Conservation (phyloP, 2,888 invertebrate genomes). For the Meandrusa payeni region DNA sequence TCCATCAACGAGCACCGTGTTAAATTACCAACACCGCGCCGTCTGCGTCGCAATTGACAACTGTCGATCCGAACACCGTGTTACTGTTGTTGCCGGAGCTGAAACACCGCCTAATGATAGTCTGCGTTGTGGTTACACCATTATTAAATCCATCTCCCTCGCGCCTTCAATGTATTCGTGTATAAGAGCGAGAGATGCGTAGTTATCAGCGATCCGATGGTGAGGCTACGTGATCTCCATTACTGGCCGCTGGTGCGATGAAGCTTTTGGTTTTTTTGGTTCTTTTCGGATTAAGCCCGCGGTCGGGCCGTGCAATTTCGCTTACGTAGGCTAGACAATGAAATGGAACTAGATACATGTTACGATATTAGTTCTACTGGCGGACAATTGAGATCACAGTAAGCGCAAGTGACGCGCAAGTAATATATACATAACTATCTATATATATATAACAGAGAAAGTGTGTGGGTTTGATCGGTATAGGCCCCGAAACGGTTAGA, state of each 20-base stretch:
- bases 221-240: constrained; percentile 74
- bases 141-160: constrained; percentile 70
- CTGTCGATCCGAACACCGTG: constrained; percentile 32
- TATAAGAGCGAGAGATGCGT: constrained; percentile 65
- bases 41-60: constrained; percentile 29
- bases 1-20: constrained; percentile 24
- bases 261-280: constrained; percentile 59
- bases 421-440: no score
- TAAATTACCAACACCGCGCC: constrained; percentile 17
- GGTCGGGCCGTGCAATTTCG: constrained; percentile 49
- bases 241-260: constrained; percentile 66
- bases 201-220: constrained; percentile 55
- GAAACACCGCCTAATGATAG: constrained; percentile 71
- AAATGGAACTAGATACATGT: constrained; percentile 19
- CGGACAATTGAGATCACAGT: no score
- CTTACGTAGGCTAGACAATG: constrained; percentile 32
- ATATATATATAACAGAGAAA: no score
- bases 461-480: no score
- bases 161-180: constrained; percentile 44
- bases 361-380: constrained; percentile 8
- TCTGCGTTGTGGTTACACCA: constrained; percentile 67
- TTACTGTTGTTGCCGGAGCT: constrained; percentile 43
- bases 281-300: constrained; percentile 44
- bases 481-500: no score
- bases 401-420: no score